Percentiles rank a stretch among this genome's conserved stretches.
Conservation (phyloP, 2,113 vertebrate genomes). For the Perccottus glenii region DNA sequence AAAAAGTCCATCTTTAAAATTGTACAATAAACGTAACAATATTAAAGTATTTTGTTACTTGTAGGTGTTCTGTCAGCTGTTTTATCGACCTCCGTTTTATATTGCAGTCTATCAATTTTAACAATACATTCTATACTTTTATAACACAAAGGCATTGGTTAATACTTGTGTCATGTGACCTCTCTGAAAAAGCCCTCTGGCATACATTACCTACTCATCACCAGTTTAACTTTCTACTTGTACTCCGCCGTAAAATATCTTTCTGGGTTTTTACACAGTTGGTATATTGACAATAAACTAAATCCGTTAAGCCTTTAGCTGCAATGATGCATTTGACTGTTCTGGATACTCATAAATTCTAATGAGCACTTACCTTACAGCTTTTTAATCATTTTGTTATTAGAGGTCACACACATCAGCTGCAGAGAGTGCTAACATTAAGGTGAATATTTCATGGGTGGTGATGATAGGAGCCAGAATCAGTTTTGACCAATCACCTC, state of each 20-base stretch:
- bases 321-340: slow-evolving; percentile 3
- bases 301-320: slow-evolving; percentile 4
- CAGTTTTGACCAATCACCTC: slow-evolving; percentile 36
- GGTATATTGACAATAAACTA: slow-evolving; percentile 5
- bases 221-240: too few relatives aligned
- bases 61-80: too few relatives aligned
- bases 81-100: too few relatives aligned
- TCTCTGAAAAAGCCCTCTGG: too few relatives aligned
- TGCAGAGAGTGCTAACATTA: slow-evolving; percentile 10
- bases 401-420: not conserved
- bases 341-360: slow-evolving; percentile 3
- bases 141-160: too few relatives aligned
- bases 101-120: too few relatives aligned
- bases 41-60: too few relatives aligned
- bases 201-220: too few relatives aligned
- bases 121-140: too few relatives aligned
- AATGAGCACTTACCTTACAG: slow-evolving; percentile 7
- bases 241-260: not conserved
- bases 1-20: too few relatives aligned
- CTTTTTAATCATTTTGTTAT: slow-evolving; percentile 1
- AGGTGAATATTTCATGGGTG: slow-evolving; percentile 14
- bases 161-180: too few relatives aligned
- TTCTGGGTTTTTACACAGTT: not conserved
- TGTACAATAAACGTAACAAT: too few relatives aligned
- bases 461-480: slow-evolving; percentile 21